phyloP scores from a whole-genome alignment of 1,140 invertebrate genomes.

The Chelonus insularis region DNA sequence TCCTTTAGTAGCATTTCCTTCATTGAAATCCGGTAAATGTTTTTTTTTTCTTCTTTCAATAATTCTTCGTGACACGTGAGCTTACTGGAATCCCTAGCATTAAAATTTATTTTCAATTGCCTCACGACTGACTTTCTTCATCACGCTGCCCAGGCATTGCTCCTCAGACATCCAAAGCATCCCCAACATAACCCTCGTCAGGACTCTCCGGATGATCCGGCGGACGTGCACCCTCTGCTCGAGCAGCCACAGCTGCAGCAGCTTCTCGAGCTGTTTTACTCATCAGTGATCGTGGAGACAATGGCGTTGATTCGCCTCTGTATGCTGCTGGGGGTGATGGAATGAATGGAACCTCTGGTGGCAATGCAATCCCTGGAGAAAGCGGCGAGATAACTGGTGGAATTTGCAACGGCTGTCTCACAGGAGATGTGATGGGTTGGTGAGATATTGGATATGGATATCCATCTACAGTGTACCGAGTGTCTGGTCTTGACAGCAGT shows the following conservation, averaged over 20 bases:
- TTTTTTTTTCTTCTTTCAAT: no score
- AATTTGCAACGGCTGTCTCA: constrained; percentile 50
- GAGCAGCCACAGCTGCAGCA: constrained; percentile 42
- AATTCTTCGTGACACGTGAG: no score
- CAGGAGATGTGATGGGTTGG: constrained; percentile 42
- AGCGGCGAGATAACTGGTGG: constrained; percentile 47
- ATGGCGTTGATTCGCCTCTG: constrained; percentile 44
- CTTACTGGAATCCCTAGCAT: no score
- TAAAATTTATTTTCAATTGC: constrained; percentile 6
- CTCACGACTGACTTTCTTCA: constrained; percentile 4
- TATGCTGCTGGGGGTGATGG: constrained; percentile 69
- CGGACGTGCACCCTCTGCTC: constrained; percentile 34
- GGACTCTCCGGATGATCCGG: constrained; percentile 76
- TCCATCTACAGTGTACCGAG: constrained; percentile 77
- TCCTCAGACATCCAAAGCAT: constrained; percentile 63
- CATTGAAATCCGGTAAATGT: no score
- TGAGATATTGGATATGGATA: constrained; percentile 64
- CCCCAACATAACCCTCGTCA: constrained; percentile 85
- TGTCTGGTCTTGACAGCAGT: constrained; percentile 56
- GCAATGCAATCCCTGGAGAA: constrained; percentile 53
- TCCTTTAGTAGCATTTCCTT: no score
- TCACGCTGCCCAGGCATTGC: constrained; percentile 14
- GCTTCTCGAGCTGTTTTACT: constrained; percentile 46
- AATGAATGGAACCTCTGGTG: constrained; percentile 64
- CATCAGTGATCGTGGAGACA: constrained; percentile 48